These are phyloP conservation scores for Dusona sp. DNA, from an alignment of 2,888 invertebrate species.

Conservation along the genomic window DNA sequence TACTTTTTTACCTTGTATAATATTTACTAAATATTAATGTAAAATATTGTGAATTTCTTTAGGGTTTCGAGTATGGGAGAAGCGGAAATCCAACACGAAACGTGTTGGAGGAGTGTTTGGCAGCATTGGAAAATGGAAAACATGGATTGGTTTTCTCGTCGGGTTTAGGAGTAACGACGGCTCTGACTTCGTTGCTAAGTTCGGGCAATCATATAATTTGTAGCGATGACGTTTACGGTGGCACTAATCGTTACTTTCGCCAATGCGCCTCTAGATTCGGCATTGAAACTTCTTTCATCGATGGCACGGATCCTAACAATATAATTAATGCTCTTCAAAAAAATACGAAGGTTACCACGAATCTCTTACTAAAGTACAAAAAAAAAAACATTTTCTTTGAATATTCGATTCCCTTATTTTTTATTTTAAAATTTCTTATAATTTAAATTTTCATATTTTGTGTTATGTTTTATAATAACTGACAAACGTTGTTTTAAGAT, in stretches of 20 bases:
- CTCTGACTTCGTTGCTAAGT: slow-evolving; percentile 90
- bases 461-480: not conserved
- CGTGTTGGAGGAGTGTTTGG: slow-evolving; percentile 94
- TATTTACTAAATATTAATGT: not conserved
- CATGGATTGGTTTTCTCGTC: slow-evolving; percentile 94
- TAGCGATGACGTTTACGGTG: slow-evolving; percentile 98
- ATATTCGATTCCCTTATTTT: not conserved
- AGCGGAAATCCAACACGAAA: slow-evolving; percentile 97
- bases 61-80: slow-evolving; percentile 97
- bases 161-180: slow-evolving; percentile 94
- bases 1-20: not conserved
- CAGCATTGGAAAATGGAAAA: slow-evolving; percentile 95
- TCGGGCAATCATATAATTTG: slow-evolving; percentile 96
- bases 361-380: not conserved
- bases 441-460: not conserved
- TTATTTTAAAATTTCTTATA: not conserved
- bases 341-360: slow-evolving; percentile 91
- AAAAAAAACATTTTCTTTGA: not conserved
- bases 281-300: slow-evolving; percentile 91
- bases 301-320: slow-evolving; percentile 89
- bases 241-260: slow-evolving; percentile 91
- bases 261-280: slow-evolving; percentile 89
- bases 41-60: slow-evolving; percentile 71
- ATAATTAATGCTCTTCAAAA: slow-evolving; percentile 90
- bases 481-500: slow-evolving; percentile 85